Base-by-base conservation (phyloP, 2,888 invertebrate species). In the Acronicta psi region DNA sequence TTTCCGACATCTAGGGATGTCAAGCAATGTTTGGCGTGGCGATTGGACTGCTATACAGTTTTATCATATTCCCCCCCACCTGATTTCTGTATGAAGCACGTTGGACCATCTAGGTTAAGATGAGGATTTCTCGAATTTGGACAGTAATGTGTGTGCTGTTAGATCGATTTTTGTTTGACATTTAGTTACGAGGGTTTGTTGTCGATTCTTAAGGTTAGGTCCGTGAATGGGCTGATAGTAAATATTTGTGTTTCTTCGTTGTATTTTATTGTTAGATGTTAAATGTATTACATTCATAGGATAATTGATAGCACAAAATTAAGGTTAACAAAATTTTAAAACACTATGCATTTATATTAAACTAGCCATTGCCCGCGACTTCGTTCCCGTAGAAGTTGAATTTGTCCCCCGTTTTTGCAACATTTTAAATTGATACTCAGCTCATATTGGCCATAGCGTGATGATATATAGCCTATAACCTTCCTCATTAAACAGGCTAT, bases 51-150 rank as follows among this genome's bases (percentile, higher is more conserved):
- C 84, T 82, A 87, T 89, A 92, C 86, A 91, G 92, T 94, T 94
- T 93, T 94, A 94, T 94, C 83, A 75, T 74, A 83, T 81, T 86
- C 83, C 89, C 92, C 93, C 93, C 76, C 88, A 88, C 91, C 71
- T 59, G 73, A 63, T 77, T 75, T 83, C 83, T 83, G 81, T 83
- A 53, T 44, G 73, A 65, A 66, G 81, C 82, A 79, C 79, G 79
- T 81, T 75, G 74, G 81, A 82, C 84, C 88, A 86, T 85, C 87
- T 90, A 81, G 88, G 89, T 88, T 88, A 86, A 84, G 84, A 88
- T 82, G 78, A 82, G 80, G 83, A 85, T 84, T 81, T 82, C 81
- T 80, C 86, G 80, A 87, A 80, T 85, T 84, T 86, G 72, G 63
- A 85, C 88, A 84, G 79, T 88, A 86, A 57, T 50, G 20, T 25